These are phyloP conservation scores for Drosophila lacertosa DNA, from an alignment of 1,140 invertebrate genomes.

Conservation along the genomic window DNA sequence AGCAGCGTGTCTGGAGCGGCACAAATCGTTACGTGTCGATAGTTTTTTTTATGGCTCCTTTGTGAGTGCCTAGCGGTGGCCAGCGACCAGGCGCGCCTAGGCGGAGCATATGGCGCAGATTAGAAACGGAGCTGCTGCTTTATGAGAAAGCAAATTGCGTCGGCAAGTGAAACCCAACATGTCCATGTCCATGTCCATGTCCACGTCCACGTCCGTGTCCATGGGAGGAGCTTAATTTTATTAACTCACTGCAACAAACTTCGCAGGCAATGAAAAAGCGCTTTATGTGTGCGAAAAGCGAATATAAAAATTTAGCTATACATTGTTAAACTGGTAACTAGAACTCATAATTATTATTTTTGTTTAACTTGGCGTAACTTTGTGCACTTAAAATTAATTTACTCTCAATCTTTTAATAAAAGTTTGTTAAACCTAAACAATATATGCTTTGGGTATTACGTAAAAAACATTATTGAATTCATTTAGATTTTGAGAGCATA, in stretches of 20 bases:
- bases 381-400: not conserved
- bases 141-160: conserved; percentile 50
- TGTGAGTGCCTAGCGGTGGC: conserved; percentile 56
- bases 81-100: conserved; percentile 9
- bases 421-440: too few relatives aligned
- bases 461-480: too few relatives aligned
- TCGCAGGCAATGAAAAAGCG: conserved; percentile 14
- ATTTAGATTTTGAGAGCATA: too few relatives aligned
- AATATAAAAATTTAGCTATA: conserved; percentile 4
- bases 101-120: conserved; percentile 69
- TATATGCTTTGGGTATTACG: too few relatives aligned
- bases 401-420: not conserved
- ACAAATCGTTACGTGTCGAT: conserved; percentile 75
- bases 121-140: conserved; percentile 65
- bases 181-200: conserved; percentile 31
- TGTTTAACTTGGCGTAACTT: too few relatives aligned
- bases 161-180: conserved; percentile 42
- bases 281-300: conserved; percentile 5
- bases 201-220: conserved; percentile 29
- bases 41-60: conserved; percentile 67
- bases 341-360: too few relatives aligned
- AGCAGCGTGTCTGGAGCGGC: conserved; percentile 47
- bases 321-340: not conserved
- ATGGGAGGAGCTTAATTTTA: conserved; percentile 49
- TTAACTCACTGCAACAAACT: conserved; percentile 28